phyloP scores from a whole-genome alignment of 2,113 vertebrate species.

The Ibidorhyncha struthersii region DNA sequence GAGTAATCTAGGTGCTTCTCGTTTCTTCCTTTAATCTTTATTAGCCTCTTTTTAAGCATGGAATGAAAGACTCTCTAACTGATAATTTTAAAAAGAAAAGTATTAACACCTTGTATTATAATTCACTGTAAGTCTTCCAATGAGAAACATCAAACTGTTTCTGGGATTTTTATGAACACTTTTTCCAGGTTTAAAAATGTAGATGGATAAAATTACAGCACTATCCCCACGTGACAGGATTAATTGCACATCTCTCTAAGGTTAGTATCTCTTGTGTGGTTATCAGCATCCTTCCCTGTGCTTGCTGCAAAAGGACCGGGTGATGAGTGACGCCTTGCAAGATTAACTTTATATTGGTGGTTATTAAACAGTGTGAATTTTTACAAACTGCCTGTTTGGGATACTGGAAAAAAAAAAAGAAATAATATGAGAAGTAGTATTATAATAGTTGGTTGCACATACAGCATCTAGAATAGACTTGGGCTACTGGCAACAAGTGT shows the following conservation, averaged over 20 bases:
- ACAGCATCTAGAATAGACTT: background rate
- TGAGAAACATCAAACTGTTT: background rate
- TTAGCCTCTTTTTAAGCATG: background rate
- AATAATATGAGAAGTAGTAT: background rate
- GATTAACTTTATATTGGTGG: background rate
- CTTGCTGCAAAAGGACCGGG: background rate
- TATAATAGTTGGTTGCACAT: background rate
- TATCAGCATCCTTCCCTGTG: slow-evolving; percentile 16
- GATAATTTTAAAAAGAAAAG: background rate
- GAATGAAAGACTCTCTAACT: background rate
- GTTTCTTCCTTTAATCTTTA: background rate
- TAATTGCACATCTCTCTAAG: slow-evolving; percentile 9
- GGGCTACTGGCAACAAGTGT: slow-evolving; percentile 3
- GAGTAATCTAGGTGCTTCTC: background rate
- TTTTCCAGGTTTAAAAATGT: background rate
- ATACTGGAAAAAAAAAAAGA: background rate
- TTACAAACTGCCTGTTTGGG: background rate
- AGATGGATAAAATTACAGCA: background rate
- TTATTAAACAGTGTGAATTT: slow-evolving; percentile 17
- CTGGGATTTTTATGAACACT: background rate
- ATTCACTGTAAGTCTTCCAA: background rate
- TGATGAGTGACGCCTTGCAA: background rate
- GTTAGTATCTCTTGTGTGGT: background rate
- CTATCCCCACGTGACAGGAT: background rate
- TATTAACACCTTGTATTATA: background rate